phyloP scores from a whole-genome alignment of 1,140 invertebrate species.

The Drosophila simulans region DNA sequence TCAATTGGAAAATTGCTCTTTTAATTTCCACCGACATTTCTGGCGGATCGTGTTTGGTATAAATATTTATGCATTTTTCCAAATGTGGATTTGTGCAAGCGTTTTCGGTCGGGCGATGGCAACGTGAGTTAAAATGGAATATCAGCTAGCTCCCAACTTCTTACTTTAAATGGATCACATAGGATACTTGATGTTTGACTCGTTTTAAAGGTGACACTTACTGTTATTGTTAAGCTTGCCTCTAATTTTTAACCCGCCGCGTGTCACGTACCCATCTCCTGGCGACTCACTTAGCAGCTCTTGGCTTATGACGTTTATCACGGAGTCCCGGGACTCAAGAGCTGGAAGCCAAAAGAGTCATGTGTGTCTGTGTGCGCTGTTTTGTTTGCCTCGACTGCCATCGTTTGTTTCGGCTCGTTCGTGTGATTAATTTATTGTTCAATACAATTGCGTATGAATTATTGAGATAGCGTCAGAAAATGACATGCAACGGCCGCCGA shows the following conservation, averaged over 20 bases:
- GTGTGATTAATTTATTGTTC: slow-evolving; percentile 81
- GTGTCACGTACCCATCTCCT: slow-evolving; percentile 22
- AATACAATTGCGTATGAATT: slow-evolving; percentile 81
- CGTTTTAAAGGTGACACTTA: background rate
- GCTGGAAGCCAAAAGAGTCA: slow-evolving; percentile 16
- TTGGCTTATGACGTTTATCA: slow-evolving; percentile 55
- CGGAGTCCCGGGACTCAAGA: slow-evolving; percentile 25
- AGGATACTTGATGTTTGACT: too few relatives aligned
- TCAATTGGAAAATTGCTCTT: slow-evolving; percentile 55
- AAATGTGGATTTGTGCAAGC: slow-evolving; percentile 33
- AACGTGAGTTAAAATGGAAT: slow-evolving; percentile 16
- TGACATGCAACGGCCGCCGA: slow-evolving; percentile 72
- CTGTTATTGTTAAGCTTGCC: too few relatives aligned
- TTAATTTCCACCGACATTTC: slow-evolving; percentile 53
- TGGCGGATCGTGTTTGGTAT: slow-evolving; percentile 34
- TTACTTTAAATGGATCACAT: too few relatives aligned
- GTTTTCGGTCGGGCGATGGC: slow-evolving; percentile 6
- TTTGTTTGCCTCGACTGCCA: slow-evolving; percentile 18
- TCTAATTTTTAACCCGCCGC: background rate
- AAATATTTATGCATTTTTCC: slow-evolving; percentile 47
- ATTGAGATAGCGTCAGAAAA: slow-evolving; percentile 79
- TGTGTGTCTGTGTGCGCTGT: slow-evolving; percentile 17
- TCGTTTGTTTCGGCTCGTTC: slow-evolving; percentile 58
- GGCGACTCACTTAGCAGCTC: slow-evolving; percentile 25
- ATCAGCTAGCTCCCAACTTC: background rate